Conservation (phyloP, 2,797 vertebrate species). For the Todus mexicanus region DNA sequence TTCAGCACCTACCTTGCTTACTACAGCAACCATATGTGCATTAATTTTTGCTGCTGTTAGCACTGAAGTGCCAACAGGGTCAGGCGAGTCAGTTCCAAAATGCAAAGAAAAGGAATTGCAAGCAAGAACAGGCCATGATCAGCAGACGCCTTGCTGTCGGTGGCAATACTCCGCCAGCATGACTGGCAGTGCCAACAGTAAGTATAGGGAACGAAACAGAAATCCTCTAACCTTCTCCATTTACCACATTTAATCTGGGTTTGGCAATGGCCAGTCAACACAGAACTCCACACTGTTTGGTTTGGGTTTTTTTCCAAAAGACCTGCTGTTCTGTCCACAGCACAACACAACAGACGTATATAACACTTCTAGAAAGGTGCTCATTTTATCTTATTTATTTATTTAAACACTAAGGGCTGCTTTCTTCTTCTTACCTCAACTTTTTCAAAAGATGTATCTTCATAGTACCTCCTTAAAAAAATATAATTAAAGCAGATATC, state of each 20-base stretch:
- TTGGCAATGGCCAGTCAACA: not conserved
- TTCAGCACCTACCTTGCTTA: not conserved
- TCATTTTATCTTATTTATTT: not conserved
- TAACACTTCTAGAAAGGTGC: not conserved
- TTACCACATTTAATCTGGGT: conserved; percentile 4
- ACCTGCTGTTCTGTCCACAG: not conserved
- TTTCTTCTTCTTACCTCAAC: not conserved
- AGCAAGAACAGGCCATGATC: not conserved
- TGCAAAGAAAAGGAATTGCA: not conserved
- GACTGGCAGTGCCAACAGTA: not conserved
- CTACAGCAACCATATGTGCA: not conserved
- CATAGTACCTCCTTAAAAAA: not conserved
- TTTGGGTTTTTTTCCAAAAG: not conserved
- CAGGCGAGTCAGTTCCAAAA: not conserved
- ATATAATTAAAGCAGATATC: not conserved
- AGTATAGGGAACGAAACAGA: not conserved
- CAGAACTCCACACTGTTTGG: not conserved
- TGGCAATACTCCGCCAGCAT: not conserved
- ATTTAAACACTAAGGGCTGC: not conserved
- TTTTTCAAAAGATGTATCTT: not conserved
- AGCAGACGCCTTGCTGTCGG: not conserved
- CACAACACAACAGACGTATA: not conserved
- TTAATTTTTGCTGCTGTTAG: not conserved
- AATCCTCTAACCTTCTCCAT: conserved; percentile 2
- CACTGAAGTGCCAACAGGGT: not conserved